phyloP scores from a whole-genome alignment of 2,888 invertebrate species.

The Lathronympha strigana region DNA sequence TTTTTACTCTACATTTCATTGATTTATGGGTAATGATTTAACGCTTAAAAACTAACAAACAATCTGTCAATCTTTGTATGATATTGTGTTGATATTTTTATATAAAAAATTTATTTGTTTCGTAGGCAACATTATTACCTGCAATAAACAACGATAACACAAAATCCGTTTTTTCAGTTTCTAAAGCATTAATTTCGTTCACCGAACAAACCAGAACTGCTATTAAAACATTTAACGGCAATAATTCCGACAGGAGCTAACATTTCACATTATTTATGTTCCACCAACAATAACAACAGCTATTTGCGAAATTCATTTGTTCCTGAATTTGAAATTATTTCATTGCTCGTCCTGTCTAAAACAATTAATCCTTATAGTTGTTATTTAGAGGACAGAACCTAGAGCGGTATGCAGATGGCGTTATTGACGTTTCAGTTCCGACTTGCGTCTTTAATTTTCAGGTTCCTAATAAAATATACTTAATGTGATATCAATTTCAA shows the following conservation, averaged over 20 bases:
- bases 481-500: too few species aligned
- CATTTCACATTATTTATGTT: conserved; percentile 29
- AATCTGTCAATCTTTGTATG: too few species aligned
- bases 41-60: too few species aligned
- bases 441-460: too few species aligned
- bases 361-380: conserved; percentile 3
- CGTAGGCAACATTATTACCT: not conserved
- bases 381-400: not conserved
- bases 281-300: conserved; percentile 39
- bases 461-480: too few species aligned
- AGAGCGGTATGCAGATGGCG: too few species aligned
- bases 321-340: conserved; percentile 28
- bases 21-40: too few species aligned
- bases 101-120: not conserved
- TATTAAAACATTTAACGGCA: conserved; percentile 40
- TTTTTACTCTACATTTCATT: too few species aligned
- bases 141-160: conserved; percentile 5
- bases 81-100: too few species aligned
- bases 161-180: conserved; percentile 9
- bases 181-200: conserved; percentile 26
- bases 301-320: conserved; percentile 39
- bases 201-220: conserved; percentile 39
- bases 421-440: too few species aligned
- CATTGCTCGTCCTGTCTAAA: conserved; percentile 5
- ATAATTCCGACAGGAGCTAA: conserved; percentile 39